Conservation (phyloP, 1,140 invertebrate genomes). For the Drosophila suzukii region DNA sequence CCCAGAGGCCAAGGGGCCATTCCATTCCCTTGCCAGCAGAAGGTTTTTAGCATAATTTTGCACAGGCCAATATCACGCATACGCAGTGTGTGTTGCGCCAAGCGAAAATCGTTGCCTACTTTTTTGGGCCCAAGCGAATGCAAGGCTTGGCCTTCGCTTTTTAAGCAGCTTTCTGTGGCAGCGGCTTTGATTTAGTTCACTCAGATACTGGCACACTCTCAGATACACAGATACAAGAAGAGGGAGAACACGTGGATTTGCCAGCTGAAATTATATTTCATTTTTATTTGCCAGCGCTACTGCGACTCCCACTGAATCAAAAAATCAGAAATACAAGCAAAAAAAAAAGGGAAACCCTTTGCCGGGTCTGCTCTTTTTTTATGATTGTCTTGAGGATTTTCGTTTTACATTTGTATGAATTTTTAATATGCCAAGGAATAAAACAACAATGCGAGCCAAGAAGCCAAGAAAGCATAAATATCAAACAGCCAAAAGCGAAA, state of each 20-base stretch:
- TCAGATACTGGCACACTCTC: conserved; percentile 1
- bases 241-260: conserved; percentile 44
- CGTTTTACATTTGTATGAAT: conserved; percentile 82
- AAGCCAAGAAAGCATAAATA: conserved; percentile 66
- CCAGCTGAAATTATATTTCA: conserved; percentile 63
- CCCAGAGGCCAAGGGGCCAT: background rate
- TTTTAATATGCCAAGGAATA: conserved; percentile 73
- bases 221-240: background rate
- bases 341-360: conserved; percentile 32
- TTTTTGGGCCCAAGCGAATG: conserved; percentile 20
- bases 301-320: conserved; percentile 2
- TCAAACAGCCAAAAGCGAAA: conserved; percentile 70
- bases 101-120: conserved; percentile 35
- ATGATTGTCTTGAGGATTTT: conserved; percentile 83
- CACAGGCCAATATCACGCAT: conserved; percentile 14
- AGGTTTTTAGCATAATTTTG: conserved; percentile 1
- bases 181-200: conserved; percentile 57
- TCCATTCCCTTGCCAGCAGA: background rate
- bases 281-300: conserved; percentile 73
- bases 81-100: conserved; percentile 9
- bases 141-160: conserved; percentile 5
- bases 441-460: conserved; percentile 47
- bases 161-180: conserved; percentile 32
- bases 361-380: conserved; percentile 34
- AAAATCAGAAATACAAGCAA: background rate